Conservation (phyloP, 2,113 vertebrate species). For the Bambusicola thoracicus region DNA sequence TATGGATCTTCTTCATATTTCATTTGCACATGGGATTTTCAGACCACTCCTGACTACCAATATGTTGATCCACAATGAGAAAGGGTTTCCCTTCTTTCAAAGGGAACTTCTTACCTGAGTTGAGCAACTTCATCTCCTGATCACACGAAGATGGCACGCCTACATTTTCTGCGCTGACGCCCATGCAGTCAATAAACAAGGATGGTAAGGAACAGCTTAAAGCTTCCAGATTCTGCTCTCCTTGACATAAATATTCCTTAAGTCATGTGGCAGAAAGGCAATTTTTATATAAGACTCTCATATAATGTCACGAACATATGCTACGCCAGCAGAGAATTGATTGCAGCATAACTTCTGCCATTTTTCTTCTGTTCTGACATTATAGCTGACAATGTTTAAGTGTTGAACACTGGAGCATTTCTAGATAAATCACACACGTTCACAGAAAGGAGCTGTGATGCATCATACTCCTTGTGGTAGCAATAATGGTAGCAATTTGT, state of each 20-base stretch:
- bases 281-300: conserved; percentile 9
- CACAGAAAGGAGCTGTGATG: not conserved
- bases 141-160: not conserved
- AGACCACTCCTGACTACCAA: not conserved
- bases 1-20: not conserved
- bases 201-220: not conserved
- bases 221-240: not conserved
- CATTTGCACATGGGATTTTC: not conserved
- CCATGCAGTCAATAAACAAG: not conserved
- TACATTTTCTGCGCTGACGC: not conserved
- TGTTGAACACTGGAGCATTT: not conserved
- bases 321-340: conserved; percentile 8
- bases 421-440: not conserved
- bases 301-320: not conserved
- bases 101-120: rapidly evolving
- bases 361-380: conserved; percentile 2
- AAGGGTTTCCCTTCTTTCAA: not conserved
- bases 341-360: not conserved
- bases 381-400: not conserved
- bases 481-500: not conserved
- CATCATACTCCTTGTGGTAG: not conserved
- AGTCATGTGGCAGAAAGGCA: not conserved
- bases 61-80: too few relatives aligned
- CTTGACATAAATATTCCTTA: not conserved
- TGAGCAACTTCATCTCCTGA: not conserved